phyloP scores from a whole-genome alignment of 2,888 invertebrate genomes.

The Drosophila siamana region DNA sequence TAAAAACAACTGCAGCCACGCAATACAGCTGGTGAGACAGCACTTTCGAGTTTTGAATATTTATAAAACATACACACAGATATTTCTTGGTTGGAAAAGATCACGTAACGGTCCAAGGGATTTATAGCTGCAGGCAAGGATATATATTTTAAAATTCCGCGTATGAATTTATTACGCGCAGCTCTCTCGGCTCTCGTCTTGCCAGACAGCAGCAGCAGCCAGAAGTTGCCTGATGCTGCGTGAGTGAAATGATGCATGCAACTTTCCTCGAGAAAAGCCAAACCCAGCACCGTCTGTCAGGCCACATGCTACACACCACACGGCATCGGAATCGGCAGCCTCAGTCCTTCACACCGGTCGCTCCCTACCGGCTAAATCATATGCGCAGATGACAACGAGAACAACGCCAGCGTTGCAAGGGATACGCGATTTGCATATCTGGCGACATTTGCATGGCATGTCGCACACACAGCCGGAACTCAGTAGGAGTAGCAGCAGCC shows the following conservation, averaged over 20 bases:
- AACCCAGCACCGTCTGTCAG: slow-evolving; percentile 22
- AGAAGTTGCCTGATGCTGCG: slow-evolving; percentile 26
- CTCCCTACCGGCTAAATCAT: slow-evolving; percentile 52
- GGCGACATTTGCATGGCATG: slow-evolving; percentile 59
- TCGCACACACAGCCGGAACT: slow-evolving; percentile 19
- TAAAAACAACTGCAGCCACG: slow-evolving; percentile 9
- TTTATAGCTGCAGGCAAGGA: slow-evolving; percentile 48
- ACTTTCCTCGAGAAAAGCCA: slow-evolving; percentile 18
- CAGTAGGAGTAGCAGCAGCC: slow-evolving; percentile 13
- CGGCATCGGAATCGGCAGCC: background rate
- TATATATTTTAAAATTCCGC: slow-evolving; percentile 61
- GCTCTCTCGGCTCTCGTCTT: background rate
- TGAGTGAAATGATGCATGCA: slow-evolving; percentile 52
- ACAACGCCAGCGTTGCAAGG: slow-evolving; percentile 23
- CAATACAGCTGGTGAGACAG: slow-evolving; percentile 10
- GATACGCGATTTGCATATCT: slow-evolving; percentile 51
- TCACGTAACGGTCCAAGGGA: slow-evolving; percentile 56
- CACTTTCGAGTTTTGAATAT: slow-evolving; percentile 57
- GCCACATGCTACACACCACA: slow-evolving; percentile 24
- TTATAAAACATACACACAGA: slow-evolving; percentile 43
- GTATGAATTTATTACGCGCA: slow-evolving; percentile 67
- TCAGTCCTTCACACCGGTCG: slow-evolving; percentile 5
- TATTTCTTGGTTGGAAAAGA: slow-evolving; percentile 29
- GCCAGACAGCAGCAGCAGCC: slow-evolving; percentile 28
- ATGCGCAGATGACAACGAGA: slow-evolving; percentile 59